Evolutionary conservation across 2,797 vertebrate species (phyloP), one percentile per base, ranked within the genome.

Genomic region (Acanthurus tractus): DNA sequence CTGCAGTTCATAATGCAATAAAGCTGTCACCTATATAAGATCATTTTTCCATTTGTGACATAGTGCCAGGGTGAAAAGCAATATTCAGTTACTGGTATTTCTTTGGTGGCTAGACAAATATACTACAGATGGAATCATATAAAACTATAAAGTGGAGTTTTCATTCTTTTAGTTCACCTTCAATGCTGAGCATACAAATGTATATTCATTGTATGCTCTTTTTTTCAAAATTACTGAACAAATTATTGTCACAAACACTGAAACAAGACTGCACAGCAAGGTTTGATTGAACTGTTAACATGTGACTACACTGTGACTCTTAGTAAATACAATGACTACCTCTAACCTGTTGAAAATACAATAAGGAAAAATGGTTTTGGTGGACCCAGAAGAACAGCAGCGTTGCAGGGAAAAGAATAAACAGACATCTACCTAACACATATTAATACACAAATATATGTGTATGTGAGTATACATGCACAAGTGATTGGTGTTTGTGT

Each of bases 31-130:
- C 22, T 45, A 64, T 66, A 64, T 57, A 15, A 42, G 63, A 76
- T 65, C 73, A 66, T 73, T 76, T 66, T 48, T 50, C 18, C 70
- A 22, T 74, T 72, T 71, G 63, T 81, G 70, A 62, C n/a, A 66
- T 25, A 61, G 52, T 56, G 61, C 57, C 53, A 73, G 46, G 48
- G 42, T 23, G 52, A 70, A 69, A 57, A 54, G 63, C 55, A 69
- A 66, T 78, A 67, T 54, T 79, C 54, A 57, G 68, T 76, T 67
- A 18, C 20, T 63, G 58, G 25, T 42, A 54, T 59, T 74, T 67
- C 56, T 69, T 78, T 58, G 58, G 44, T 72, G 55, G 36, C 15
- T 8, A 52, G 13, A 55, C 64, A 78, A 64, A 50, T 72, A 72
- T 40, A 56, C 14, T 3, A 46, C 17, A 17, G 8, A 36, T 14